phyloP scores from a whole-genome alignment of 2,888 invertebrate genomes.

The Vesta saturnalis region DNA sequence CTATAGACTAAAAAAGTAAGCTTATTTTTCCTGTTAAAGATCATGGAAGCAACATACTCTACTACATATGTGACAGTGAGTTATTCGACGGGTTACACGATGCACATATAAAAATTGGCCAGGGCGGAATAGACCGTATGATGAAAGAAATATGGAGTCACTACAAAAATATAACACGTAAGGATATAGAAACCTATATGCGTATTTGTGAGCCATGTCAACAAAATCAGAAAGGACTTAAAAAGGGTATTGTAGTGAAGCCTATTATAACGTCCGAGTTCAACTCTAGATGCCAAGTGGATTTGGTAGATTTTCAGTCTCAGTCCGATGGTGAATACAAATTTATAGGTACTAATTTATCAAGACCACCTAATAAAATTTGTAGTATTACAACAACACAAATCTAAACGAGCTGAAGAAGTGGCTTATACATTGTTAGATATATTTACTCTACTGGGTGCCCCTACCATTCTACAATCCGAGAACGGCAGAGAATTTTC shows the following conservation, averaged over 20 bases:
- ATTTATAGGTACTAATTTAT: no score
- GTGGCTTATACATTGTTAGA: not conserved
- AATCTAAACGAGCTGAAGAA: not conserved
- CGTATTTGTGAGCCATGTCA: not conserved
- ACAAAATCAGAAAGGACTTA: no score
- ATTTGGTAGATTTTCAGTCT: no score
- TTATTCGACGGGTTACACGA: no score
- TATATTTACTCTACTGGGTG: no score
- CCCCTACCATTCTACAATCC: not conserved
- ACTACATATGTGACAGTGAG: no score
- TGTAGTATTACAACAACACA: not conserved
- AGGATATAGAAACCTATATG: not conserved
- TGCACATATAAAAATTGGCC: not conserved
- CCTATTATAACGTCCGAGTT: not conserved
- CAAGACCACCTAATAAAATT: not conserved
- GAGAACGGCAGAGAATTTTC: no score
- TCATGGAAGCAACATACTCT: no score
- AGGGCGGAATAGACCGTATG: not conserved
- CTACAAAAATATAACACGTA: not conserved
- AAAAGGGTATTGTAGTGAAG: not conserved
- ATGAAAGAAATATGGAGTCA: not conserved
- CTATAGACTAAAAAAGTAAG: no score
- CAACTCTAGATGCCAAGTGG: not conserved
- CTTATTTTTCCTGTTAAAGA: no score
- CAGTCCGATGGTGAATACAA: no score